Evolutionary conservation across 2,113 vertebrate species (phyloP).

Genomic region (Calidris pugnax): DNA sequence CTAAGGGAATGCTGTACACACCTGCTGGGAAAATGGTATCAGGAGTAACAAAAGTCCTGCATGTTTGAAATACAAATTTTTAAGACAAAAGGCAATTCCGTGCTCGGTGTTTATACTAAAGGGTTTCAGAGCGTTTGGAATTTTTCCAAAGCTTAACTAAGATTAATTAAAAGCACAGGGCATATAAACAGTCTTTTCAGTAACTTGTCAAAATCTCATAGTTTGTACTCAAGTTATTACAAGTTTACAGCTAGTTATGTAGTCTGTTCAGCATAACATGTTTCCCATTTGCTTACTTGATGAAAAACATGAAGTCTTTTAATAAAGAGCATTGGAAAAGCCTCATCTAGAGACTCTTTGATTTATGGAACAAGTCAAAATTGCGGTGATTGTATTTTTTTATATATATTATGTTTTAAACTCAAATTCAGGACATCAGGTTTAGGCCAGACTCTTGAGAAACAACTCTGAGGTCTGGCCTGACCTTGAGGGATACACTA

Average conservation of each 20-base stretch:
- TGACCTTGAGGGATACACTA: neutral
- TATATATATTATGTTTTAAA: neutral
- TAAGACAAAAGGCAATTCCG: neutral
- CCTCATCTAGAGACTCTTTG: neutral
- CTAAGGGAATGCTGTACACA: neutral
- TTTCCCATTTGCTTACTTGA: neutral
- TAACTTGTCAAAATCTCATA: neutral
- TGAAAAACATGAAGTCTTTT: neutral
- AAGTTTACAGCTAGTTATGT: neutral
- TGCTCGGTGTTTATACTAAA: neutral
- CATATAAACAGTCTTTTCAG: neutral
- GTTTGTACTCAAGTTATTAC: neutral
- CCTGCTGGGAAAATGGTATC: neutral
- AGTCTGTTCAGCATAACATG: neutral
- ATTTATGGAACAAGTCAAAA: neutral
- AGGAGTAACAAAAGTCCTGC: neutral
- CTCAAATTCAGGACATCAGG: neutral
- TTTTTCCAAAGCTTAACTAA: neutral
- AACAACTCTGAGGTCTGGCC: neutral
- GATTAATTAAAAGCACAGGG: neutral
- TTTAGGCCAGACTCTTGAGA: neutral
- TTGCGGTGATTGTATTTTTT: neutral
- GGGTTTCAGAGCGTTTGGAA: neutral
- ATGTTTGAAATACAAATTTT: neutral
- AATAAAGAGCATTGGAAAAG: neutral